phyloP scores from a whole-genome alignment of 2,113 vertebrate species.

The Nothoprocta perdicaria region DNA sequence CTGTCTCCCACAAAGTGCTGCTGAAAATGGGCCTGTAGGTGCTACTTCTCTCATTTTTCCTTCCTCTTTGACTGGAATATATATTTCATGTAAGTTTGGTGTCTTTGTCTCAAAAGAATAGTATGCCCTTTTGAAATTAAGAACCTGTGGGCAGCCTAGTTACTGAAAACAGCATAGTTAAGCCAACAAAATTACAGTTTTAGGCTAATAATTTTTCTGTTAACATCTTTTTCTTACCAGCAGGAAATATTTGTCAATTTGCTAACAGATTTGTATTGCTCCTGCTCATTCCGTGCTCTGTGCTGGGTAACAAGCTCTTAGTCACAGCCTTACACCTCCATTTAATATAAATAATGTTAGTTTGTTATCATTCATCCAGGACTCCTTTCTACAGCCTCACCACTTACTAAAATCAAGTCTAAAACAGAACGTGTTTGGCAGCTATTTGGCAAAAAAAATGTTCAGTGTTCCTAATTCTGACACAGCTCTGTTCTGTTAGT shows the following conservation, averaged over 20 bases:
- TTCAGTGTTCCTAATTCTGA: neutral
- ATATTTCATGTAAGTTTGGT: neutral
- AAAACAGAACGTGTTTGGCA: neutral
- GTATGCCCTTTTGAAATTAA: neutral
- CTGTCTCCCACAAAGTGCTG: neutral
- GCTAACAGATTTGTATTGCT: neutral
- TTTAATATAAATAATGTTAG: neutral
- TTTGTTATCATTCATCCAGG: neutral
- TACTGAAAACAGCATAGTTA: neutral
- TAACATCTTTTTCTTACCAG: neutral
- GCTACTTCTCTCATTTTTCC: neutral
- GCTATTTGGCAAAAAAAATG: neutral
- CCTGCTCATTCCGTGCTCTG: neutral
- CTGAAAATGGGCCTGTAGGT: neutral
- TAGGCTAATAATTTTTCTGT: neutral
- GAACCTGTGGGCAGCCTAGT: neutral
- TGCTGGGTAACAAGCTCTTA: neutral
- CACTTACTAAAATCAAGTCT: neutral
- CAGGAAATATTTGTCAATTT: neutral
- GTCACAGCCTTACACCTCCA: neutral
- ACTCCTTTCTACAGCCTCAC: neutral
- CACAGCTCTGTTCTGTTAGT: neutral
- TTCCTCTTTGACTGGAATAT: neutral
- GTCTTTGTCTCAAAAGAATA: neutral
- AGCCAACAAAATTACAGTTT: neutral